phyloP scores from a whole-genome alignment of 2,797 vertebrate genomes.

The Crypturellus tataupa region DNA sequence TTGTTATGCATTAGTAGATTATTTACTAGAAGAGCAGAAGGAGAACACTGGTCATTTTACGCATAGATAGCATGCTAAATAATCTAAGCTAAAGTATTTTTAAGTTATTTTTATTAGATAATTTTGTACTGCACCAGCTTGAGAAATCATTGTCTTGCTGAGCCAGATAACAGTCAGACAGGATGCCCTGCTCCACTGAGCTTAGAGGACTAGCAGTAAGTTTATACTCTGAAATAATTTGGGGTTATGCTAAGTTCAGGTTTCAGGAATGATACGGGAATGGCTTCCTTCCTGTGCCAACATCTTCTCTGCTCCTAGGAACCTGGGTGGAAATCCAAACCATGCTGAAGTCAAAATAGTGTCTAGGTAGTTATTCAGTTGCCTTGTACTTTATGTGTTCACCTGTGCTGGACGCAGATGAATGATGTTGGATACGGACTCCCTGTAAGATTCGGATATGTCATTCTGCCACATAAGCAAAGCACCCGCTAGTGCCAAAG shows the following conservation, averaged over 20 bases:
- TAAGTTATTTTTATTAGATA: not conserved
- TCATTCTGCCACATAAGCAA: not conserved
- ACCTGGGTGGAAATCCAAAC: not conserved
- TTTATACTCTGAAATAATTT: not conserved
- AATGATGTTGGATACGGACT: not conserved
- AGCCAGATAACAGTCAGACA: not conserved
- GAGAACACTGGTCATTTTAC: not conserved
- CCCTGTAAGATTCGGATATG: not conserved
- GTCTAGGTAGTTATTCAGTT: not conserved
- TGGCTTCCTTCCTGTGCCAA: not conserved
- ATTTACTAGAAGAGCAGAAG: not conserved
- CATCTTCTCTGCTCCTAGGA: not conserved
- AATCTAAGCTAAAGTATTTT: not conserved
- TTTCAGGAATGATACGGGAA: not conserved
- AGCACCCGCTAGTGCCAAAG: not conserved
- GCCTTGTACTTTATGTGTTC: not conserved
- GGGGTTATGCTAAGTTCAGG: not conserved
- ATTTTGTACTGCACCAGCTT: not conserved
- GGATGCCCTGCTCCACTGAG: not conserved
- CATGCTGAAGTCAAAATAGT: not conserved
- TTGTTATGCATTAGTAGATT: not conserved
- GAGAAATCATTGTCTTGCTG: not conserved
- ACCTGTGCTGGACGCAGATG: not conserved
- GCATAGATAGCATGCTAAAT: fast-evolving
- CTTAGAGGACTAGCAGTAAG: not conserved